Conservation (phyloP, 2,888 invertebrate species). For the Orthosia gothica region DNA sequence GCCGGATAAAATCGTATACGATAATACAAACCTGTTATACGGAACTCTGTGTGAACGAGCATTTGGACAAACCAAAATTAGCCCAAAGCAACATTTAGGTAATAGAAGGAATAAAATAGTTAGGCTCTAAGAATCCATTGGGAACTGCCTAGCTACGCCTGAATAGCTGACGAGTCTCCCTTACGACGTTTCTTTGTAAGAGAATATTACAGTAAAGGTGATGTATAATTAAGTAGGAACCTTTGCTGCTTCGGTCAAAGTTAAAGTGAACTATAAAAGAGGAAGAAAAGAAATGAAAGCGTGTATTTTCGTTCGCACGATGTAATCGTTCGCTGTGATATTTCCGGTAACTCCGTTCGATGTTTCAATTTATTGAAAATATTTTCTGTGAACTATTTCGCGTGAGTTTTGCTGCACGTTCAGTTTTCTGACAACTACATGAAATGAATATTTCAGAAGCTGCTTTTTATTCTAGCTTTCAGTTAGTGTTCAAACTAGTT, state of each 20-base stretch:
- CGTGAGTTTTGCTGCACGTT: conserved; percentile 26
- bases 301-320: conserved; percentile 39
- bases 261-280: no score
- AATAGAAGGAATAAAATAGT: conserved; percentile 36
- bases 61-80: no score
- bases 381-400: no score
- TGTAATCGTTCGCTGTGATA: conserved; percentile 58
- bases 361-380: no score
- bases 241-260: no score
- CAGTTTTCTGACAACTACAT: conserved; percentile 43
- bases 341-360: conserved; percentile 40
- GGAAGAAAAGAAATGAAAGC: conserved; percentile 15
- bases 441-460: conserved; percentile 35
- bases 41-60: no score
- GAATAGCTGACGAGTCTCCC: conserved; percentile 55
- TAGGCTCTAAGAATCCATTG: conserved; percentile 43
- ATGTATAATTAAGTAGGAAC: no score
- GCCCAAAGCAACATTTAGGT: conserved; percentile 19
- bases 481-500: background rate
- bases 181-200: conserved; percentile 26
- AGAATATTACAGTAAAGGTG: conserved; percentile 29
- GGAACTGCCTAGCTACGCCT: conserved; percentile 34
- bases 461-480: conserved; percentile 18
- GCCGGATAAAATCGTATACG: no score
- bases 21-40: no score